Evolutionary conservation across 2,113 vertebrate genomes (phyloP).

Genomic region (Monarcha castaneiventris): DNA sequence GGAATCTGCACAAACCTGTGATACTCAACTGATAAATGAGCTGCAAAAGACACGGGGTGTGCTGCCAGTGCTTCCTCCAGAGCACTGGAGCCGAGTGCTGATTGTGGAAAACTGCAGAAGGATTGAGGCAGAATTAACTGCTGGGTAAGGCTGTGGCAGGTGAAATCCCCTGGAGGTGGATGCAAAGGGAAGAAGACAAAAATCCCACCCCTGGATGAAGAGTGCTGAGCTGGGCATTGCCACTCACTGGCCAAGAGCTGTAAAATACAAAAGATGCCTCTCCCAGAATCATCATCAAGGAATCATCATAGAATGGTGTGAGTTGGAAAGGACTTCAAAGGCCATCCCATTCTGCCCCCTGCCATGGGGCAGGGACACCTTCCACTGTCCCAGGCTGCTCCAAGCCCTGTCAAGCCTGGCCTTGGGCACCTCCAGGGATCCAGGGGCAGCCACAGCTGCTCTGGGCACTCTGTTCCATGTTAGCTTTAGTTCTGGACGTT

Average conservation of each 20-base stretch:
- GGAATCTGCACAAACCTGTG: neutral
- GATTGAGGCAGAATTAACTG: neutral
- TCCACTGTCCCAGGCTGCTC: neutral
- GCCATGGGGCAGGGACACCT: neutral
- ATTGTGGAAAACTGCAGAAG: neutral
- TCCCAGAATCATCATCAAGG: neutral
- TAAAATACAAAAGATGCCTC: neutral
- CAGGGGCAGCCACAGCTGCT: neutral
- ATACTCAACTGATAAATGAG: neutral
- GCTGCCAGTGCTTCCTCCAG: neutral
- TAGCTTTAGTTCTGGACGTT: neutral
- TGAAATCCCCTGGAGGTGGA: neutral
- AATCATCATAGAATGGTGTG: neutral
- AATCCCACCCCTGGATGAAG: rapidly evolving
- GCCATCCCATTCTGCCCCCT: neutral
- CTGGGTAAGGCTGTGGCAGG: neutral
- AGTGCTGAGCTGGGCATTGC: neutral
- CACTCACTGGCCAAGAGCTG: neutral
- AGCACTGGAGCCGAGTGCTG: neutral
- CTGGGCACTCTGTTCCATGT: neutral
- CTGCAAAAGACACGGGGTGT: neutral
- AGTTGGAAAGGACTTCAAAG: neutral
- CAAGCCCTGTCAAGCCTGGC: neutral
- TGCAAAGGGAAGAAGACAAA: neutral
- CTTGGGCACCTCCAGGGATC: neutral